Evolutionary conservation across 2,113 vertebrate species (phyloP).

Genomic region (Papio anubis): DNA sequence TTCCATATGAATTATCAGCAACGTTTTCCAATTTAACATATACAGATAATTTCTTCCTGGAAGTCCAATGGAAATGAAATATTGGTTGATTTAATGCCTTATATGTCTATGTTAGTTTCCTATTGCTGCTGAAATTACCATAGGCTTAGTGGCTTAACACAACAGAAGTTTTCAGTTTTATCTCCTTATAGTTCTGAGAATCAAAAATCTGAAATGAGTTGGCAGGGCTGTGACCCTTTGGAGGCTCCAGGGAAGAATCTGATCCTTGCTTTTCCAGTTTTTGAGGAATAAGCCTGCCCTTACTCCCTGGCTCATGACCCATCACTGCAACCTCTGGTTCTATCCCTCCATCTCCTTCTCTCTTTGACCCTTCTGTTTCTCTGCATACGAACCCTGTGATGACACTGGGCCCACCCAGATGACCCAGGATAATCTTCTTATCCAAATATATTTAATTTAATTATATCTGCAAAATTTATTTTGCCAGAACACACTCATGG

Average conservation of each 20-base stretch:
- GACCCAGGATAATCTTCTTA: neutral
- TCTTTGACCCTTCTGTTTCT: neutral
- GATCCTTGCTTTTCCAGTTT: neutral
- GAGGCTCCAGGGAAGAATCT: fast-evolving
- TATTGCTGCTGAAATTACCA: neutral
- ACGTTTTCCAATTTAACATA: neutral
- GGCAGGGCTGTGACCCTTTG: neutral
- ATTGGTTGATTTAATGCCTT: neutral
- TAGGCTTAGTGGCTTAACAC: neutral
- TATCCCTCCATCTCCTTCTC: neutral
- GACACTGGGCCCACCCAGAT: too few relatives aligned
- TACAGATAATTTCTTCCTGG: neutral
- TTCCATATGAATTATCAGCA: neutral
- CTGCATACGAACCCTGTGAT: too few relatives aligned
- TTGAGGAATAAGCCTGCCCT: neutral
- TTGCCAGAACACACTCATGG: neutral
- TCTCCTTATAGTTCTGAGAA: neutral
- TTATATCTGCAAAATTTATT: neutral
- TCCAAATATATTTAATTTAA: neutral
- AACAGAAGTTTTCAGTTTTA: neutral
- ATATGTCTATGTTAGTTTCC: neutral
- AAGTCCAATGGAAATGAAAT: neutral
- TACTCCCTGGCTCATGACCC: fast-evolving
- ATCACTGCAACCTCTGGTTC: neutral
- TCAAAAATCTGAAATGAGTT: neutral